Evolutionary conservation across 2,888 invertebrate genomes (phyloP), one percentile per base, ranked within the genome.

Genomic region (Polydrusus cervinus): DNA sequence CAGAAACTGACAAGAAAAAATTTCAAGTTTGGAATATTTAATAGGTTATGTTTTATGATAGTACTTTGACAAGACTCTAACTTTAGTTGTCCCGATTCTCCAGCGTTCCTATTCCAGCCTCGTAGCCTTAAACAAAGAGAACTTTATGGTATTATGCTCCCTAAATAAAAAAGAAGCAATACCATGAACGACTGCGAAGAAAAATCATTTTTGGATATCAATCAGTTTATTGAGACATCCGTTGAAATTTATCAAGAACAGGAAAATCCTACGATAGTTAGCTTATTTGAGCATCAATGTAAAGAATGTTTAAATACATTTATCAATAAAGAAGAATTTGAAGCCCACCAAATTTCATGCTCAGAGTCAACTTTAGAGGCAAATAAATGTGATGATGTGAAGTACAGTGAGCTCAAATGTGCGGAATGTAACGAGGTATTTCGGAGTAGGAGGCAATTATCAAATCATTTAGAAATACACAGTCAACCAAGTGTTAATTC

Each of bases 151-250:
- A 5, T 25, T 25, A 25, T 25, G 25, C 25, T 25, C 25, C 25
- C 5, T 25, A 25, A 25, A 3, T 25, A 25, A 25, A 25, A 25
- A 25, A 25, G 25, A 25, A 25, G 25, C 25, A 18, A 8, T 30
- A 55, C 9, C 8, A 64, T 64, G 64, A 49, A 64, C 16, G 30
- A 64, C 3, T 18, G 5, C 0, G n/a, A n/a, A 8, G 64, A 65
- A 30, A 49, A 16, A 13, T 9, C n/a, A 14, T 71, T 62, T 53
- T 2, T 71, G 18, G 71, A 71, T 53, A 40, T 71, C 13, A 71
- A 53, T 18, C 38, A 53, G 20, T 71, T 71, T 71, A 47, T 71
- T 53, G 18, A 71, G 43, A 71, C 71, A 0, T 34, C 34, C 10
- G 34, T 34, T 34, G 34, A 34, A 34, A 34, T 8, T 34, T 34